Percentiles rank a stretch among this genome's conserved stretches.
Conservation (phyloP, 2,113 vertebrate genomes). For the Saccopteryx bilineata region DNA sequence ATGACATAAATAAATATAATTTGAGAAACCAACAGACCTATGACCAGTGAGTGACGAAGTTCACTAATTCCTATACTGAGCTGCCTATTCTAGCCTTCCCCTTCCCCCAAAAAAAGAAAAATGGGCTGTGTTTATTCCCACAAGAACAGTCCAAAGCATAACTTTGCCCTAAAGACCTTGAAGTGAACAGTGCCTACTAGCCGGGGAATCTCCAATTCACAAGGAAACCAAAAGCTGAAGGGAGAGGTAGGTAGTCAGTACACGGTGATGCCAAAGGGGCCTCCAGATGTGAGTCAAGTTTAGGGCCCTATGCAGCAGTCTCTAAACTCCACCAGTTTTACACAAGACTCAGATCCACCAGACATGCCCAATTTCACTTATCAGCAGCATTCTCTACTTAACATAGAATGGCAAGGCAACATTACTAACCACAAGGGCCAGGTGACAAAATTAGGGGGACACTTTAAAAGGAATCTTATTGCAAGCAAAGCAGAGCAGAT, state of each 20-base stretch:
- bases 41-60: slow-evolving; percentile 43
- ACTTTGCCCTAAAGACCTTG: not conserved
- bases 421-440: not conserved
- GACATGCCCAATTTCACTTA: not conserved
- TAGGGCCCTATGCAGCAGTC: not conserved
- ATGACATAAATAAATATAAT: slow-evolving; percentile 73
- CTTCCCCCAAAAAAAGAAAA: not conserved
- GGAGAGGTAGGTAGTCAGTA: not conserved
- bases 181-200: not conserved
- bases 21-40: slow-evolving; percentile 57
- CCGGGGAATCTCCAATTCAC: not conserved
- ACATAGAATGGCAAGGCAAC: not conserved
- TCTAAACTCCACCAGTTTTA: not conserved
- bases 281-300: not conserved
- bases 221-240: not conserved
- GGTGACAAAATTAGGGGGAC: not conserved
- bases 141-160: not conserved
- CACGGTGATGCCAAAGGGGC: fast-evolving
- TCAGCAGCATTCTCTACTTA: not conserved
- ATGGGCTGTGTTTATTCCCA: not conserved
- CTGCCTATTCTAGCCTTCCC: not conserved
- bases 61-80: slow-evolving; percentile 13
- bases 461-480: not conserved
- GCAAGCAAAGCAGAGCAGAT: not conserved
- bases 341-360: not conserved